These are phyloP conservation scores for Botrylloides violaceus DNA, from an alignment of 23 tunicate genomes.

Conservation along the genomic window DNA sequence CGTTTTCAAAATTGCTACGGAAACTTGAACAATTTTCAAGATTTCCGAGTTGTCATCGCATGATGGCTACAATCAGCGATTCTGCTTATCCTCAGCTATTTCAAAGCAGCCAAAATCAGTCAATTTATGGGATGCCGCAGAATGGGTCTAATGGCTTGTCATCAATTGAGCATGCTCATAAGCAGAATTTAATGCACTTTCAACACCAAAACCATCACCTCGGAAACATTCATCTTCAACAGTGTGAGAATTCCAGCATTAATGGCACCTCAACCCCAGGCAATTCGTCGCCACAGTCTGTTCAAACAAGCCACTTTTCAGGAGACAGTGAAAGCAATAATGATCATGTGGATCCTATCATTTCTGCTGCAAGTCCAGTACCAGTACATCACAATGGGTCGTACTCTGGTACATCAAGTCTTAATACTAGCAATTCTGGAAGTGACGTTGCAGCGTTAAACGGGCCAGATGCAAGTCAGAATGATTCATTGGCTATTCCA, in stretches of 20 bases:
- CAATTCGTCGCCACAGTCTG: constrained; percentile 19
- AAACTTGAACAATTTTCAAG: too few species aligned
- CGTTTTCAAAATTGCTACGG: too few species aligned
- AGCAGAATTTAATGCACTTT: constrained; percentile 25
- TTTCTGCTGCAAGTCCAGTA: constrained; percentile 23
- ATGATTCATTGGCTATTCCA: background rate
- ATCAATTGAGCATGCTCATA: background rate
- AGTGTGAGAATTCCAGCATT: background rate
- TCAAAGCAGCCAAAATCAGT: constrained; percentile 5
- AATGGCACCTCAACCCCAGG: constrained; percentile 19
- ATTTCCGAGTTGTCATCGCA: too few species aligned
- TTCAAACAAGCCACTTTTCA: constrained; percentile 13
- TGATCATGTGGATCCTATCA: background rate
- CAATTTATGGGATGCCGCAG: constrained; percentile 1
- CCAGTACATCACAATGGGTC: background rate
- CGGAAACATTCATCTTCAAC: constrained; percentile 11
- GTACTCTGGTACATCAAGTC: constrained; percentile 20
- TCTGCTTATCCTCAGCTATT: constrained; percentile 22
- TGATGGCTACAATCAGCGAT: constrained; percentile 29
- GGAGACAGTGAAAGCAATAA: constrained; percentile 7
- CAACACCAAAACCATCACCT: constrained; percentile 15
- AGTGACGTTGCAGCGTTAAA: constrained; percentile 5
- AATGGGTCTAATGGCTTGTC: background rate
- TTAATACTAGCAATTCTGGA: constrained; percentile 16
- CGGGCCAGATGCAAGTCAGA: constrained; percentile 17